Percentiles rank a stretch among this genome's conserved stretches.
Conservation (phyloP, 53 echinoderm and acorn worm species). For the Paracentrotus lividus region DNA sequence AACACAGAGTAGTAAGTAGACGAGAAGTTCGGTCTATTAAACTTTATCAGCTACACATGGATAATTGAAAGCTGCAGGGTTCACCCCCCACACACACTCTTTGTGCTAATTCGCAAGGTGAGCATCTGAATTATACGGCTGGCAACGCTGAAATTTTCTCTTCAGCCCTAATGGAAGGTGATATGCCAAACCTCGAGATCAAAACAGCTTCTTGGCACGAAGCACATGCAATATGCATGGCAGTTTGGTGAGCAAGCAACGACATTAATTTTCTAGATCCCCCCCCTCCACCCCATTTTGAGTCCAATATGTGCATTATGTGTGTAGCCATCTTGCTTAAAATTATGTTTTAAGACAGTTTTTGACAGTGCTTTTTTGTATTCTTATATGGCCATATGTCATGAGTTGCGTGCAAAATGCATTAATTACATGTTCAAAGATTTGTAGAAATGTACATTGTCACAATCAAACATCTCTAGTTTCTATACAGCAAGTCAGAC, state of each 20-base stretch:
- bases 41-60: constrained; percentile 32
- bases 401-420: too few relatives aligned
- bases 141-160: constrained; percentile 46
- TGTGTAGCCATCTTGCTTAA: neutral
- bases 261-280: neutral
- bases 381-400: too few relatives aligned
- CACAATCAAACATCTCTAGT: too few relatives aligned
- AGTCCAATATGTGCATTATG: neutral
- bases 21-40: neutral
- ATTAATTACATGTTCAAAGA: too few relatives aligned
- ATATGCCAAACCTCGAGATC: constrained; percentile 52
- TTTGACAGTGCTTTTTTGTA: neutral
- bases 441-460: too few relatives aligned
- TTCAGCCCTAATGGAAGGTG: constrained; percentile 39
- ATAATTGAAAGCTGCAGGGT: constrained; percentile 48
- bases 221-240: constrained; percentile 48
- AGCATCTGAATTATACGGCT: constrained; percentile 53
- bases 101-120: constrained; percentile 33
- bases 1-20: neutral
- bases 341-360: neutral
- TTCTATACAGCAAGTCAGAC: too few relatives aligned
- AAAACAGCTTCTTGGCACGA: constrained; percentile 52
- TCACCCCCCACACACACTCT: constrained; percentile 20
- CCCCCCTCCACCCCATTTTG: neutral
- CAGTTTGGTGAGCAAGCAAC: constrained; percentile 36